A percentile compares a stretch with the other conserved stretches of the same genome.
These are phyloP conservation scores for Neelides sp. DNA, from an alignment of 1,140 invertebrate species.

Conservation along the genomic window DNA sequence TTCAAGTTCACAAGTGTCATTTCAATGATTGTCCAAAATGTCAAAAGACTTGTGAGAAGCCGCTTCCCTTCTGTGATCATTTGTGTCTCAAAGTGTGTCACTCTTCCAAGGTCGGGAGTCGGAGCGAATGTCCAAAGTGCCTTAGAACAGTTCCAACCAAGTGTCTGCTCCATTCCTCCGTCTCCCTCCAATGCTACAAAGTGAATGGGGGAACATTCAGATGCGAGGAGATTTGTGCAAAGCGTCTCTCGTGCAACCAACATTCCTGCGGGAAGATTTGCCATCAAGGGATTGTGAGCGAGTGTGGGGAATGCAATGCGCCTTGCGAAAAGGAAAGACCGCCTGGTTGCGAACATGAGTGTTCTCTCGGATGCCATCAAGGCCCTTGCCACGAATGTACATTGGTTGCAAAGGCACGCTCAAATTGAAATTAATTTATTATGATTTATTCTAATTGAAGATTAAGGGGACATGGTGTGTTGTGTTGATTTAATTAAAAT, in stretches of 20 bases:
- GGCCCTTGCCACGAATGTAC: conserved; percentile 36
- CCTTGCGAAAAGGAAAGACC: conserved; percentile 55
- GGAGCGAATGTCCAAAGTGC: conserved; percentile 45
- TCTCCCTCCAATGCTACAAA: conserved; percentile 23
- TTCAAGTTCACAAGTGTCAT: conserved; percentile 68
- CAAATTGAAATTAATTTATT: no score
- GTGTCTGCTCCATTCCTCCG: conserved; percentile 17
- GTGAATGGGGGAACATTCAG: conserved; percentile 33
- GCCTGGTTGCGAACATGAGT: conserved; percentile 63
- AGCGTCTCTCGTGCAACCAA: conserved; percentile 30
- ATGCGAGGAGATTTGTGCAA: conserved; percentile 38
- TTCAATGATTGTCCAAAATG: conserved; percentile 74
- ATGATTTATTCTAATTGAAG: no score
- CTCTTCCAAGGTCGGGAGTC: conserved; percentile 46
- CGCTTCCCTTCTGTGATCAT: conserved; percentile 59
- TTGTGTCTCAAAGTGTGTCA: conserved; percentile 59
- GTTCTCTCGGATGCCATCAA: conserved; percentile 42
- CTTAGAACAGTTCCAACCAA: conserved; percentile 20
- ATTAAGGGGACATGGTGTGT: no score
- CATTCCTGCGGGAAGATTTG: conserved; percentile 15
- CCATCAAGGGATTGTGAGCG: conserved; percentile 35
- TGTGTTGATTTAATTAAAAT: no score
- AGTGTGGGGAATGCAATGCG: conserved; percentile 59
- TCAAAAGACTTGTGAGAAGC: conserved; percentile 54
- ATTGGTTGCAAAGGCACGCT: conserved; percentile 21